Evolutionary conservation across 2,113 vertebrate genomes (phyloP), one percentile per base, ranked within the genome.

Genomic region (Pollachius pollachius): DNA sequence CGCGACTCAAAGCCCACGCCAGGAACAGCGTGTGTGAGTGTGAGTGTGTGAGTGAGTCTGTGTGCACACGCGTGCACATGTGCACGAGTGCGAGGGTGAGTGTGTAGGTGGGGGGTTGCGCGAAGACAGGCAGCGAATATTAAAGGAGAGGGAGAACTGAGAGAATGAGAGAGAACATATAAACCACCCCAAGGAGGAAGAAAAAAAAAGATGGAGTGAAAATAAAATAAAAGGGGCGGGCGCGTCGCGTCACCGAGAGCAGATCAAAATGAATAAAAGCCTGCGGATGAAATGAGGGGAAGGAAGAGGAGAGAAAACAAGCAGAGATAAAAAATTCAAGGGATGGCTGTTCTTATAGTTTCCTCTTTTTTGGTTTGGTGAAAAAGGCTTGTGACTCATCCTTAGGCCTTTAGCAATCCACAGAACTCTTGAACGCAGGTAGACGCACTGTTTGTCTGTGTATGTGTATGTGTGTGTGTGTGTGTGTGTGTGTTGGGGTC

Each of bases 71-170:
- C 30, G 3, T 3, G 30, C 30, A 3, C 30, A 3, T 30, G 30
- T 60, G 16, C 4, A 17, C 5, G 15, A 6, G 61, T 16, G 58
- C 21, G 61, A 13, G 60, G 68, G 56, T 62, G 60, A 9, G 60
- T 23, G 60, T 15, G 60, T 15, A 19, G 1, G 68, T 56, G 61
- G 73, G 62, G 66, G 59, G 30, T 57, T 18, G 71, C 81, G 81
- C 69, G 75, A 73, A 84, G 72, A 85, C 77, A 84, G 84, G 78
- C 76, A 62, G 69, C 69, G 77, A 87, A 89, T 89, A 81, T 90
- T 82, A 79, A 82, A 84, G 77, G 75, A 79, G 74, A 78, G 56
- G 65, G 65, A 69, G 58, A 71, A 82, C 81, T 16, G 54, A 17
- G 54, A 57, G 54, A 57, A 17, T 57, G 17, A 0, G 15, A 57